Evolutionary conservation across 2,113 vertebrate genomes (phyloP).

Genomic region (Paracanthobrama guichenoti): DNA sequence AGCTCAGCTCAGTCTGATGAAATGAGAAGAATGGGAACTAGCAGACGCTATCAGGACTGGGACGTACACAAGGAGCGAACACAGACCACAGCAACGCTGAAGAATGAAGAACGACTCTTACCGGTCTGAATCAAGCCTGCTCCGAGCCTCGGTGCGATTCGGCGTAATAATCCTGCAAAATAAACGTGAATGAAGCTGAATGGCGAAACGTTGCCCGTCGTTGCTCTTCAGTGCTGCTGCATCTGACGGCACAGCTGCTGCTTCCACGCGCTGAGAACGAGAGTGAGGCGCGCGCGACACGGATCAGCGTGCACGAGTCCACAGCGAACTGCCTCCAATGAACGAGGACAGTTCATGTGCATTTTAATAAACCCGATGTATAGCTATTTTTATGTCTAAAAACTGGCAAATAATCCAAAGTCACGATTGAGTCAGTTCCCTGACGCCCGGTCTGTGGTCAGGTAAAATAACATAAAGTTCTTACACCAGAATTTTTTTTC

Average conservation of each 20-base stretch:
- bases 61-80: conserved; percentile 7
- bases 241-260: conserved; percentile 56
- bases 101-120: conserved; percentile 43
- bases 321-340: conserved; percentile 38
- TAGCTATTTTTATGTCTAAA: neutral
- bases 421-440: neutral
- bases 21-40: conserved; percentile 31
- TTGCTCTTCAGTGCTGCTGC: conserved; percentile 48
- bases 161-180: conserved; percentile 40
- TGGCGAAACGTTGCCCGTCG: neutral
- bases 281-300: conserved; percentile 59
- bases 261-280: conserved; percentile 50
- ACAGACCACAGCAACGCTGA: conserved; percentile 6
- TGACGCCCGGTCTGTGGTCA: neutral
- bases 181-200: conserved; percentile 21
- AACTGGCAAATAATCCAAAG: neutral
- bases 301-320: conserved; percentile 56
- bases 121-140: conserved; percentile 34
- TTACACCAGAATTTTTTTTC: no score
- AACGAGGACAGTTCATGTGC: conserved; percentile 51
- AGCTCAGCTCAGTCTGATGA: conserved; percentile 34
- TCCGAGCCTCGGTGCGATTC: conserved; percentile 17
- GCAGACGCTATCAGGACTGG: conserved; percentile 29
- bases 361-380: neutral
- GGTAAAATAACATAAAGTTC: no score